phyloP scores from a whole-genome alignment of 2,113 vertebrate genomes.

The Meleagris gallopavo region DNA sequence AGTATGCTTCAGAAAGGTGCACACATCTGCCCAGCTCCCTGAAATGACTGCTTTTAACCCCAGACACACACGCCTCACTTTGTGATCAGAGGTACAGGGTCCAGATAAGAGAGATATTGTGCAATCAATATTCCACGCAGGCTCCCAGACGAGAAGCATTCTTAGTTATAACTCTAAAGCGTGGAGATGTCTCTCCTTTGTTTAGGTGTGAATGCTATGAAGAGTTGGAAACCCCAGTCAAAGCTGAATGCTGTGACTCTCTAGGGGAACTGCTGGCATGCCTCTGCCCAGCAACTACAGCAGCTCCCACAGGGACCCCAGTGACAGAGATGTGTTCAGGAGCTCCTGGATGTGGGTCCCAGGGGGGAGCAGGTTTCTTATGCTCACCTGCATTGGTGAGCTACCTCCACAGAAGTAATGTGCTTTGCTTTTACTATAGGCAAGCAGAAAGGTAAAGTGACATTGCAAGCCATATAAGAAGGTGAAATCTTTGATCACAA shows the following conservation, averaged over 20 bases:
- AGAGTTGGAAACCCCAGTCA: background rate
- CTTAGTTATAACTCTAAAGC: background rate
- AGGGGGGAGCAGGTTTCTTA: fast-evolving
- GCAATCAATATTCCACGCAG: background rate
- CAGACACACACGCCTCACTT: background rate
- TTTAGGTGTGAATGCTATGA: background rate
- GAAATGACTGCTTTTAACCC: background rate
- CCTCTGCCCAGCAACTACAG: background rate
- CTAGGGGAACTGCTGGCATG: background rate
- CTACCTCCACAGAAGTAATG: background rate
- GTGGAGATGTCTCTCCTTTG: background rate
- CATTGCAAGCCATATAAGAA: background rate
- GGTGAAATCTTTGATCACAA: background rate
- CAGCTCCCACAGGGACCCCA: background rate
- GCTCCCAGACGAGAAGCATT: background rate
- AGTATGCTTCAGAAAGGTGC: background rate
- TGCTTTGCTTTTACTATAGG: background rate
- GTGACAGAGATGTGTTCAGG: fast-evolving
- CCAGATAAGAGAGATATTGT: background rate
- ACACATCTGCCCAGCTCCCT: background rate
- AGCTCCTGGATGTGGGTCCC: background rate
- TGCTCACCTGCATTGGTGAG: background rate
- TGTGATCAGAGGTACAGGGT: background rate
- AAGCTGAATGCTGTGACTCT: background rate
- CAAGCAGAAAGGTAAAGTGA: background rate